Conservation (phyloP, 2,888 invertebrate species). For the Ornithoptera priamus region DNA sequence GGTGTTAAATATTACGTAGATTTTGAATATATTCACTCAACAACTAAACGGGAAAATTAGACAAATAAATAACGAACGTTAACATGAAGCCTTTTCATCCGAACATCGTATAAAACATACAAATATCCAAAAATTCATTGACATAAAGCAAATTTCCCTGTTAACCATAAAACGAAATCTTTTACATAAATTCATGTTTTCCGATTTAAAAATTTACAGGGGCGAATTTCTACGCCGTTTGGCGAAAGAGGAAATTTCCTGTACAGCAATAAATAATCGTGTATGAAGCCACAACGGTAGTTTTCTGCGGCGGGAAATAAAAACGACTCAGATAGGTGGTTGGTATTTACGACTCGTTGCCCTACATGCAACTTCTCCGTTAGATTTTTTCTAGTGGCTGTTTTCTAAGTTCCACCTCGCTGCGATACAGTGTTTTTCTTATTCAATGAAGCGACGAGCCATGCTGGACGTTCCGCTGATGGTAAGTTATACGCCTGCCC, state of each 20-base stretch:
- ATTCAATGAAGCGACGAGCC: neutral
- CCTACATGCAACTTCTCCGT: constrained; percentile 14
- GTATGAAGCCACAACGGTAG: constrained; percentile 25
- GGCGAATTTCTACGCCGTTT: constrained; percentile 19
- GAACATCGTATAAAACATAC: neutral
- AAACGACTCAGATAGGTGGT: constrained; percentile 28
- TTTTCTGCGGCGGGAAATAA: constrained; percentile 27
- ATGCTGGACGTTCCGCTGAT: no score
- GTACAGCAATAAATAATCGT: constrained; percentile 28
- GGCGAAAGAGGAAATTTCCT: constrained; percentile 30
- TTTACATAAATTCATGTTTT: constrained; percentile 21
- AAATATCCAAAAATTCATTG: neutral
- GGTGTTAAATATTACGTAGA: no score
- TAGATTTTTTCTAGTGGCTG: constrained; percentile 18
- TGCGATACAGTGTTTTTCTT: constrained; percentile 1
- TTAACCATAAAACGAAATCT: neutral
- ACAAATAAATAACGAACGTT: no score
- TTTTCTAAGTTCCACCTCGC: constrained; percentile 1
- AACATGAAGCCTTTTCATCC: no score
- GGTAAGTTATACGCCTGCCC: no score
- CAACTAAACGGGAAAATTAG: no score
- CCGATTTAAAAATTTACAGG: constrained; percentile 27
- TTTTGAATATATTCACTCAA: no score
- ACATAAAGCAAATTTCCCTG: neutral
- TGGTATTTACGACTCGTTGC: constrained; percentile 29